Conservation (phyloP, 2,888 invertebrate genomes). For the Nomada fucata region DNA sequence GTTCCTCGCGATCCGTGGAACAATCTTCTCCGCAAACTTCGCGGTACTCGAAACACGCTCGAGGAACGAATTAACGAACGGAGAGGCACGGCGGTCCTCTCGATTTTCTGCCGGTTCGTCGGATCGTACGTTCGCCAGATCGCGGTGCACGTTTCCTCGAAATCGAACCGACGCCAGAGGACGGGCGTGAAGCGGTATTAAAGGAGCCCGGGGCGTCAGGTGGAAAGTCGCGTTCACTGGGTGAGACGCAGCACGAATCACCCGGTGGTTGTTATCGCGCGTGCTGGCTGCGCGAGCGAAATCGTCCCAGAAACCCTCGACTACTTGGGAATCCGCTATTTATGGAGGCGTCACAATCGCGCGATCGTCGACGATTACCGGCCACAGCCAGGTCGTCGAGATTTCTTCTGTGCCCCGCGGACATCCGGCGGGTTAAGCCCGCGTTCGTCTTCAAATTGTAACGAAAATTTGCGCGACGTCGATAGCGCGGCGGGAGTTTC, state of each 20-base stretch:
- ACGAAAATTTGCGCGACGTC: no score
- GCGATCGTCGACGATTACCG: conserved; percentile 20
- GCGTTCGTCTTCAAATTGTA: background rate
- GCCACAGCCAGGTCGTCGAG: conserved; percentile 32
- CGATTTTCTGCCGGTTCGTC: conserved; percentile 19
- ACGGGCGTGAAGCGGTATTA: conserved; percentile 33
- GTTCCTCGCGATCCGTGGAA: no score
- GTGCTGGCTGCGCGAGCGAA: conserved; percentile 1
- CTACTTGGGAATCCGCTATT: conserved; percentile 28
- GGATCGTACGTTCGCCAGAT: background rate
- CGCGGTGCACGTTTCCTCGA: background rate
- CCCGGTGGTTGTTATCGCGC: conserved; percentile 8
- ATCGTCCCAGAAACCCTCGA: conserved; percentile 11
- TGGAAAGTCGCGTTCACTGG: conserved; percentile 33
- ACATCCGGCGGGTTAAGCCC: conserved; percentile 19
- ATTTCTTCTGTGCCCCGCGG: conserved; percentile 37
- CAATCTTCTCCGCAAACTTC: background rate
- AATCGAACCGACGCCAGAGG: conserved; percentile 33
- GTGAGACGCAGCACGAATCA: conserved; percentile 36
- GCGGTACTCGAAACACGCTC: background rate
- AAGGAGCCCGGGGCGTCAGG: conserved; percentile 42
- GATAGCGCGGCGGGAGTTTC: no score
- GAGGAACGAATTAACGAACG: conserved; percentile 14
- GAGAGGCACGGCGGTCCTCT: background rate
- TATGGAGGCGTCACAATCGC: conserved; percentile 49